Base-by-base conservation (phyloP, 2,888 invertebrate species). In the Mesochorus sp. region DNA sequence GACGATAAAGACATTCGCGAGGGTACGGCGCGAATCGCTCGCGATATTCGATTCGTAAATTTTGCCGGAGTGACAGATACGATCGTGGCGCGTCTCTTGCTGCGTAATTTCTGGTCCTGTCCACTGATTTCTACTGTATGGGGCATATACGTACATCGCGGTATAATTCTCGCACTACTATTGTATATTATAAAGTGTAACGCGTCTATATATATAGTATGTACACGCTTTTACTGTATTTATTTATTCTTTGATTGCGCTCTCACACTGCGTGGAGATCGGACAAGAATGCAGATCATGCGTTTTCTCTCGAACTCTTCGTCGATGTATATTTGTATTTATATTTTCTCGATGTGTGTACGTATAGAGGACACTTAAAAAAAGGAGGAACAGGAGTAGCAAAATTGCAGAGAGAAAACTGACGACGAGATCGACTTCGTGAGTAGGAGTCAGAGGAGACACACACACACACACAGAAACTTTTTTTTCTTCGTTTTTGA, bases 51-150 rank as follows among this genome's bases (percentile, higher is more conserved):
- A 81, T 81, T 79, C 87, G 86, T 86, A 86, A 87, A 87, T 85
- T 86, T 82, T 81, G 83, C 74, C 64, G 51, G 80, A 81, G 78
- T 83, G 85, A 83, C 86, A 86, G 85, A 87, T 87, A 87, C 86
- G 87, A 86, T 84, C 85, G 79, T 72, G 81, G 53, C 70, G 53
- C 24, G 19, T 28, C 66, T 42, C 26, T 51, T 76, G 83, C 83
- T 47, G 82, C 82, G 85, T 87, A 83, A 87, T 86, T 86, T 83
- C 85, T 62, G 51, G 49, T 57, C 39, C 79, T 67, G 76, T 62
- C 61, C 66, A 19, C 66, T 68, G 67, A 68, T 68, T 77, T 66
- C 62, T 19, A 57, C 71, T 53, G 37, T 34, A 51, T 42, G 44
- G 42, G 10, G 26, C 34, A 14, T 8, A 44, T 34, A 31, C 5